Conservation (phyloP, 2,797 vertebrate species). For the Tauraco hartlaubi region DNA sequence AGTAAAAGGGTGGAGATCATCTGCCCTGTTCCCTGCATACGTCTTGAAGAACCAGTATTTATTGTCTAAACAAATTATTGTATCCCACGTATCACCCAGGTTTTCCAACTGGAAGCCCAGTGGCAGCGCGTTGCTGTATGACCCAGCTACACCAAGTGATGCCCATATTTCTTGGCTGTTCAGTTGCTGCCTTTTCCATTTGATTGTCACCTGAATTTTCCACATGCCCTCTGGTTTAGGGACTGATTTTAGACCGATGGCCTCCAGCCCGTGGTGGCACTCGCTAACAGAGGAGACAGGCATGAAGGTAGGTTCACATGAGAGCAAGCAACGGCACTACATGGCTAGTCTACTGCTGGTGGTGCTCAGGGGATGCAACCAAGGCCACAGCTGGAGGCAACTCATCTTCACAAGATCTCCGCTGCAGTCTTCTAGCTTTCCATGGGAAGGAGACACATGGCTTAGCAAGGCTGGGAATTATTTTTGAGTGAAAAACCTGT, state of each 20-base stretch:
- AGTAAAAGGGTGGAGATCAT: background rate
- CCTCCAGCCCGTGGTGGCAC: background rate
- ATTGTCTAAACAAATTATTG: background rate
- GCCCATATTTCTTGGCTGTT: background rate
- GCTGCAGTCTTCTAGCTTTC: background rate
- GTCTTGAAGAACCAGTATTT: background rate
- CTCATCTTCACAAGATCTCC: background rate
- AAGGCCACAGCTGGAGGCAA: background rate
- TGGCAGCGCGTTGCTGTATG: background rate
- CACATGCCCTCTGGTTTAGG: background rate
- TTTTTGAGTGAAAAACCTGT: background rate
- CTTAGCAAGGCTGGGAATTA: background rate
- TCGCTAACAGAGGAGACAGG: background rate
- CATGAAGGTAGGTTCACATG: accelerated
- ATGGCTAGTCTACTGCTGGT: accelerated
- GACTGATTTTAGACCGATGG: accelerated
- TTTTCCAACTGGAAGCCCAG: background rate
- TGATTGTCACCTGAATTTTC: background rate
- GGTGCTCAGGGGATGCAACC: background rate
- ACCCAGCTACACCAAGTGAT: background rate
- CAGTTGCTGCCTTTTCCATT: background rate
- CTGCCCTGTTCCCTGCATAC: background rate
- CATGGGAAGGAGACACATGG: background rate
- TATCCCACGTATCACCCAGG: background rate
- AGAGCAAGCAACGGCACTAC: background rate